These are phyloP conservation scores for Papilio dardanus DNA, from an alignment of 1,140 invertebrate species.

Conservation along the genomic window DNA sequence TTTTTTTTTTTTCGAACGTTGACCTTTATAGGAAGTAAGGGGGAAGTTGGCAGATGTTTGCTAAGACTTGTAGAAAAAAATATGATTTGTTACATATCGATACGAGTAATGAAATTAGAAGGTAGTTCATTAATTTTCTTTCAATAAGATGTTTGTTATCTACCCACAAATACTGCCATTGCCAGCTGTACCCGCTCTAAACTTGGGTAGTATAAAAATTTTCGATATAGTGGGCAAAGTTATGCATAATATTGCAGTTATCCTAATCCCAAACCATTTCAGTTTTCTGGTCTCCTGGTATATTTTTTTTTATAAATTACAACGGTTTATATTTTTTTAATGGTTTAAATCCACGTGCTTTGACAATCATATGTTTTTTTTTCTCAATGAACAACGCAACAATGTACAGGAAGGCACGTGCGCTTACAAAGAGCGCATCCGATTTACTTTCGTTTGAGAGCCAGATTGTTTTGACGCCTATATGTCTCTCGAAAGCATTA, in stretches of 20 bases:
- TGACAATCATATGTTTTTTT: slow-evolving; percentile 1
- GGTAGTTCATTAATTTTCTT: slow-evolving; percentile 17
- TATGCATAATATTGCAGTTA: no score
- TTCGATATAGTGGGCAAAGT: no score
- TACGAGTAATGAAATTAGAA: neutral
- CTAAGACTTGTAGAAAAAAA: slow-evolving; percentile 7
- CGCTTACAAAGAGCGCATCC: slow-evolving; percentile 2
- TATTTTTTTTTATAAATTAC: neutral
- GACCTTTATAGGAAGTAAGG: slow-evolving; percentile 47
- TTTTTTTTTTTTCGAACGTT: slow-evolving; percentile 44
- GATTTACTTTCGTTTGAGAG: neutral
- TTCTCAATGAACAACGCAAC: neutral
- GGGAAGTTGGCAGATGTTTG: slow-evolving; percentile 38
- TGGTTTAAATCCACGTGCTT: slow-evolving; percentile 1
- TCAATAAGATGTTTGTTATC: slow-evolving; percentile 1
- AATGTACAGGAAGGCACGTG: slow-evolving; percentile 12
- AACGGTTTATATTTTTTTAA: neutral
- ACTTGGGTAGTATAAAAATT: no score
- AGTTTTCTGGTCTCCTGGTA: no score
- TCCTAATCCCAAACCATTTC: no score
- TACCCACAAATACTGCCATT: neutral
- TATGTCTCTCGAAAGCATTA: slow-evolving; percentile 1
- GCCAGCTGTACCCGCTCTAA: no score
- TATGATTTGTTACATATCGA: slow-evolving; percentile 28
- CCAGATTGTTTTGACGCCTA: neutral